A percentile compares a stretch with the other conserved stretches of the same genome.
Evolutionary conservation across 92 coral and sea anemone genomes (phyloP).

Genomic region (Phenganax marumi): DNA sequence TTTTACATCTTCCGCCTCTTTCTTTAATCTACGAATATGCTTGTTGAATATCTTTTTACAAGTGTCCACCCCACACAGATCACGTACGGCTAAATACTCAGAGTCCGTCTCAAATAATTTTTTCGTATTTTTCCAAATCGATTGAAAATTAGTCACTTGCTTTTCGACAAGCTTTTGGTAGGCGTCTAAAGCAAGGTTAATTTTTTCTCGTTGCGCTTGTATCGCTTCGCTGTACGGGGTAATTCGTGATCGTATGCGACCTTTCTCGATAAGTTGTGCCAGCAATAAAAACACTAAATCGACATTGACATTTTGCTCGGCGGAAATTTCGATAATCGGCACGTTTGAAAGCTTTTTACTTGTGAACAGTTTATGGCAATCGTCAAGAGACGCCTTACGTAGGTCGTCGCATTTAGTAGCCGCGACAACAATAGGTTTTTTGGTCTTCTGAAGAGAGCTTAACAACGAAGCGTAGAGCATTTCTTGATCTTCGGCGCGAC

Average conservation of each 20-base stretch:
- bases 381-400: slow-evolving; percentile 81
- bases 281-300: slow-evolving; percentile 80
- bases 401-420: slow-evolving; percentile 96
- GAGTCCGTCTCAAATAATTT: slow-evolving; percentile 71
- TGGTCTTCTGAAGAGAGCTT: slow-evolving; percentile 77
- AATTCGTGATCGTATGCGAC: slow-evolving; percentile 86
- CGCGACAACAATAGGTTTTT: slow-evolving; percentile 88
- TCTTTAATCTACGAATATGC: slow-evolving; percentile 81
- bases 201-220: slow-evolving; percentile 68
- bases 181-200: slow-evolving; percentile 69
- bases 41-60: slow-evolving; percentile 87
- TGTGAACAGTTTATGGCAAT: slow-evolving; percentile 82
- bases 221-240: slow-evolving; percentile 86
- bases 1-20: slow-evolving; percentile 84
- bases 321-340: slow-evolving; percentile 87
- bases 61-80: slow-evolving; percentile 81
- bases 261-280: slow-evolving; percentile 89
- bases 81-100: slow-evolving; percentile 72
- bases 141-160: slow-evolving; percentile 77
- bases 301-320: slow-evolving; percentile 85
- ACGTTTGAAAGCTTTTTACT: slow-evolving; percentile 76
- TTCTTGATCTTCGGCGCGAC: slow-evolving; percentile 90
- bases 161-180: slow-evolving; percentile 83
- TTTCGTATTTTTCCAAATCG: slow-evolving; percentile 92
- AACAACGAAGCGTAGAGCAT: slow-evolving; percentile 69